Conservation (phyloP, 2,797 vertebrate species). For the Typhlichthys subterraneus region DNA sequence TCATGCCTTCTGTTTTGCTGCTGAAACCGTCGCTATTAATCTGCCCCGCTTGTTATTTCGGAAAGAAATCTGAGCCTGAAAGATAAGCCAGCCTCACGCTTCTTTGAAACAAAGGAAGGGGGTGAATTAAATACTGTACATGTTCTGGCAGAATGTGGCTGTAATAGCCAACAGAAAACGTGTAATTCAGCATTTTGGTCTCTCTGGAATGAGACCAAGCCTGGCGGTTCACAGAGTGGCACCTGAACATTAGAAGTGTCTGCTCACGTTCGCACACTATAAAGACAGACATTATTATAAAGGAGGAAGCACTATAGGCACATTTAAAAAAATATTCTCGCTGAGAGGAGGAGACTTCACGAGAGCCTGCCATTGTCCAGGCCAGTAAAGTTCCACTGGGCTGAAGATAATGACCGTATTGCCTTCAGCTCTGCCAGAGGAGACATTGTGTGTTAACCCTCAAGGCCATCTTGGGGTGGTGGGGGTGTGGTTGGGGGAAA, state of each 20-base stretch:
- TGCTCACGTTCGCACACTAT: constrained; percentile 58
- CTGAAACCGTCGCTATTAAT: constrained; percentile 60
- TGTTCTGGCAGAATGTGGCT: constrained; percentile 29
- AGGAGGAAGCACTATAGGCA: constrained; percentile 46
- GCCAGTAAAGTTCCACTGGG: constrained; percentile 52
- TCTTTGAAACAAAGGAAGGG: constrained; percentile 34
- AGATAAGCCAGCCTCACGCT: constrained; percentile 38
- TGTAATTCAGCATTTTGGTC: constrained; percentile 51
- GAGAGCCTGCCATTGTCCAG: constrained; percentile 50
- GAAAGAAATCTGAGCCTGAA: constrained; percentile 37
- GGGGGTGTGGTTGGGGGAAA: not conserved
- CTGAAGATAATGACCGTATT: constrained; percentile 63
- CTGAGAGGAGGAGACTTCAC: constrained; percentile 48
- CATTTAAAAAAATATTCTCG: constrained; percentile 60
- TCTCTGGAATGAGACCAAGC: constrained; percentile 52
- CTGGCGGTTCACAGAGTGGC: constrained; percentile 35
- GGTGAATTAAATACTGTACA: constrained; percentile 37
- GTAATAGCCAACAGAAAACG: constrained; percentile 45
- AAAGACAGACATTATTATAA: constrained; percentile 56
- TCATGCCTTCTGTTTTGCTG: constrained; percentile 38
- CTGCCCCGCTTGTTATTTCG: constrained; percentile 54
- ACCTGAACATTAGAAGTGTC: constrained; percentile 52
- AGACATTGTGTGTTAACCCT: constrained; percentile 61
- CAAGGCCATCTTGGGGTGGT: constrained; percentile 65
- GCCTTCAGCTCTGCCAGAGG: constrained; percentile 63